phyloP scores from a whole-genome alignment of 2,797 vertebrate genomes.

The Xyrichtys novacula region DNA sequence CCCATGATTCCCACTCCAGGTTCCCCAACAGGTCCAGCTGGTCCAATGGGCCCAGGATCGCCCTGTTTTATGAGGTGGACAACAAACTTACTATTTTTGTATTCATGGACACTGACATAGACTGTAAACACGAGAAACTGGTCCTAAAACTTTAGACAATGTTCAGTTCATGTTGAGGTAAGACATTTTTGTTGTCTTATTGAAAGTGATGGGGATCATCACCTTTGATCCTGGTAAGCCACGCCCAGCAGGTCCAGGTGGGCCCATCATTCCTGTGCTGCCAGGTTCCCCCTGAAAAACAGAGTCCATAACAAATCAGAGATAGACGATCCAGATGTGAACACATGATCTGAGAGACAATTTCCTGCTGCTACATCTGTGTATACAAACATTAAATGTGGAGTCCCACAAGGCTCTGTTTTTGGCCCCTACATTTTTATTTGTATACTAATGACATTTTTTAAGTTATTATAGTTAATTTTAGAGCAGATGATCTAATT shows the following conservation, averaged over 20 bases:
- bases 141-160: too few species aligned
- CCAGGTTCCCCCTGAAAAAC: conserved; percentile 88
- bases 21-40: conserved; percentile 83
- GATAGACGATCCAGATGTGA: too few species aligned
- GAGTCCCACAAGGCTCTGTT: too few species aligned
- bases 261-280: conserved; percentile 80
- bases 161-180: too few species aligned
- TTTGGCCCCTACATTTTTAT: too few species aligned
- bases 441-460: too few species aligned
- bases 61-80: conserved; percentile 77
- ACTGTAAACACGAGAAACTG: neutral
- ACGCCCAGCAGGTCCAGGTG: conserved; percentile 80
- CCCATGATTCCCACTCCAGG: conserved; percentile 87
- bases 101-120: neutral
- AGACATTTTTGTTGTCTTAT: too few species aligned
- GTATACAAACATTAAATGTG: too few species aligned
- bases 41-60: conserved; percentile 83
- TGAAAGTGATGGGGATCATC: neutral
- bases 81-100: neutral
- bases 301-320: neutral
- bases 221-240: conserved; percentile 90
- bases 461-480: too few species aligned
- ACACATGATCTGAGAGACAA: too few species aligned
- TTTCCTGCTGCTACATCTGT: too few species aligned
- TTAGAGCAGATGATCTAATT: too few species aligned